phyloP scores from a whole-genome alignment of 2,113 vertebrate species.

The Mugil cephalus region DNA sequence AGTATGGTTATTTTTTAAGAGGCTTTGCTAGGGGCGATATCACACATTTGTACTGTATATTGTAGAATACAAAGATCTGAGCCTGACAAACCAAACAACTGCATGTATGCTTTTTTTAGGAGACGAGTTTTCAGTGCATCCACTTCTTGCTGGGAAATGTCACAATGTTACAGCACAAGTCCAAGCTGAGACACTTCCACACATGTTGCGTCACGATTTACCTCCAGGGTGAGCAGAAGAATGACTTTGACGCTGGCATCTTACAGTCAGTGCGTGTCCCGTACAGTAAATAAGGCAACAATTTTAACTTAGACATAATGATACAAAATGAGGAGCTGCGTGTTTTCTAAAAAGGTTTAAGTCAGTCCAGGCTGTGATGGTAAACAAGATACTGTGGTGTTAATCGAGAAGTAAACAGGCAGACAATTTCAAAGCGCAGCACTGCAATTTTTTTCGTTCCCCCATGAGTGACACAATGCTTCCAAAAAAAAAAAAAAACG shows the following conservation, averaged over 20 bases:
- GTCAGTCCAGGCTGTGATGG: slow-evolving; percentile 15
- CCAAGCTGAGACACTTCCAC: neutral
- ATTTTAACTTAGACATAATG: neutral
- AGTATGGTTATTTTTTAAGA: slow-evolving; percentile 25
- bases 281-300: neutral
- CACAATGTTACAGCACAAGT: slow-evolving; percentile 4
- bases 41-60: neutral
- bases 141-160: slow-evolving; percentile 16
- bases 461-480: slow-evolving; percentile 31
- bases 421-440: slow-evolving; percentile 9
- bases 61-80: slow-evolving; percentile 13
- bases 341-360: slow-evolving; percentile 13
- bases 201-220: slow-evolving; percentile 24
- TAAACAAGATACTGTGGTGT: slow-evolving; percentile 3
- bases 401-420: slow-evolving; percentile 9
- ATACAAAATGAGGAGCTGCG: slow-evolving; percentile 19
- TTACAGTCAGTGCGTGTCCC: slow-evolving; percentile 6
- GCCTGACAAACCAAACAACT: neutral
- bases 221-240: slow-evolving; percentile 22
- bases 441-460: slow-evolving; percentile 3
- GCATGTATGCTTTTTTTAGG: neutral
- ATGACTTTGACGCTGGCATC: slow-evolving; percentile 17
- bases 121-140: neutral
- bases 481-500: neutral
- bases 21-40: too few relatives aligned